These are phyloP conservation scores for Rambutsinella grinnellia DNA, from an alignment of 2,888 invertebrate species.

Conservation along the genomic window DNA sequence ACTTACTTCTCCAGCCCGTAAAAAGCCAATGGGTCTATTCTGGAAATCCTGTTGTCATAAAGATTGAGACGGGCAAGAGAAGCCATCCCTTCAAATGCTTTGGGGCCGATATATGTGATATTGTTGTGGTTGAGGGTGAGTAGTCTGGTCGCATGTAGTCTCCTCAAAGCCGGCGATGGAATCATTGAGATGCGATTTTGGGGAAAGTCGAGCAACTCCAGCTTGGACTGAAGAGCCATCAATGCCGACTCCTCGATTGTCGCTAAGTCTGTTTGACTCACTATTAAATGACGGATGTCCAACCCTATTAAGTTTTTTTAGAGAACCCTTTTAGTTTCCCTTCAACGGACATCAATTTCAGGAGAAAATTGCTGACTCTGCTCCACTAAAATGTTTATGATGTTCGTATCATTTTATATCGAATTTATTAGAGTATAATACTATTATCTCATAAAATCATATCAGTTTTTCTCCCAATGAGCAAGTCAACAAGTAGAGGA, in stretches of 20 bases:
- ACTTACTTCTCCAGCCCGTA: constrained; percentile 77
- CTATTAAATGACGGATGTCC: constrained; percentile 88
- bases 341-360: not conserved
- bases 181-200: constrained; percentile 86
- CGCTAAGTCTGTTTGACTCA: constrained; percentile 88
- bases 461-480: no score
- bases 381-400: no score
- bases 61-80: constrained; percentile 88
- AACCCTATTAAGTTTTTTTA: constrained; percentile 72
- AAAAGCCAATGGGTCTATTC: constrained; percentile 86
- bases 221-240: constrained; percentile 81
- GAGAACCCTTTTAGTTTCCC: not conserved
- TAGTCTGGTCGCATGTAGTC: constrained; percentile 85
- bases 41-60: constrained; percentile 86
- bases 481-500: no score
- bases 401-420: no score
- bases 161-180: constrained; percentile 84
- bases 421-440: no score
- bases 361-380: not conserved
- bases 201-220: constrained; percentile 90
- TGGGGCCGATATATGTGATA: constrained; percentile 82
- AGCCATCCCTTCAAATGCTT: constrained; percentile 88
- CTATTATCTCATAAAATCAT: no score
- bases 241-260: constrained; percentile 89
- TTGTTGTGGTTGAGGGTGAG: constrained; percentile 91